phyloP scores from a whole-genome alignment of 1,140 invertebrate genomes.

The Phortica variegata region DNA sequence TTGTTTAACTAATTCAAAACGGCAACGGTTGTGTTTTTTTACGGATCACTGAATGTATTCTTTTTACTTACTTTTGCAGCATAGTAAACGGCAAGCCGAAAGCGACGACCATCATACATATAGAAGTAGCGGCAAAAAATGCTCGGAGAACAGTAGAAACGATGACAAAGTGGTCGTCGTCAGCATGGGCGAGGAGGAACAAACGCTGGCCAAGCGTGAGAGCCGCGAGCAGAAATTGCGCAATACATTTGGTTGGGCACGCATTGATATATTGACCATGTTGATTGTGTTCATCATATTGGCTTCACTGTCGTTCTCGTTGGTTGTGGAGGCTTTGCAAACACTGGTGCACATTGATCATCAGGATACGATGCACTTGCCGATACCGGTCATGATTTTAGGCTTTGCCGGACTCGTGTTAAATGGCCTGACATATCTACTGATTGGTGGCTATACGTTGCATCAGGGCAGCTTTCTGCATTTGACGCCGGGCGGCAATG shows the following conservation, averaged over 20 bases:
- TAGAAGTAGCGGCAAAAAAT: background rate
- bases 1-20: too few relatives aligned
- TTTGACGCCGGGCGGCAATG: slow-evolving; percentile 66
- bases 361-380: slow-evolving; percentile 65
- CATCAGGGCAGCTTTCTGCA: slow-evolving; percentile 74
- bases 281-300: slow-evolving; percentile 81
- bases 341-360: slow-evolving; percentile 76
- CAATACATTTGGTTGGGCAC: slow-evolving; percentile 90
- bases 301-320: slow-evolving; percentile 78
- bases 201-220: slow-evolving; percentile 27
- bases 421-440: slow-evolving; percentile 70
- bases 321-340: slow-evolving; percentile 79
- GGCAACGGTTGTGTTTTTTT: too few relatives aligned
- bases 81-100: slow-evolving; percentile 27
- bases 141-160: slow-evolving; percentile 1
- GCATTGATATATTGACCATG: slow-evolving; percentile 81
- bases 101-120: background rate
- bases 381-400: slow-evolving; percentile 62
- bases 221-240: slow-evolving; percentile 67
- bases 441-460: slow-evolving; percentile 78
- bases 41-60: too few relatives aligned
- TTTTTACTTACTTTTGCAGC: slow-evolving; percentile 16
- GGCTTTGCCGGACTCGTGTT: slow-evolving; percentile 68
- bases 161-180: slow-evolving; percentile 20
- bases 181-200: slow-evolving; percentile 30